Conservation (phyloP, 2,113 vertebrate species). For the Clarias gariepinus region DNA sequence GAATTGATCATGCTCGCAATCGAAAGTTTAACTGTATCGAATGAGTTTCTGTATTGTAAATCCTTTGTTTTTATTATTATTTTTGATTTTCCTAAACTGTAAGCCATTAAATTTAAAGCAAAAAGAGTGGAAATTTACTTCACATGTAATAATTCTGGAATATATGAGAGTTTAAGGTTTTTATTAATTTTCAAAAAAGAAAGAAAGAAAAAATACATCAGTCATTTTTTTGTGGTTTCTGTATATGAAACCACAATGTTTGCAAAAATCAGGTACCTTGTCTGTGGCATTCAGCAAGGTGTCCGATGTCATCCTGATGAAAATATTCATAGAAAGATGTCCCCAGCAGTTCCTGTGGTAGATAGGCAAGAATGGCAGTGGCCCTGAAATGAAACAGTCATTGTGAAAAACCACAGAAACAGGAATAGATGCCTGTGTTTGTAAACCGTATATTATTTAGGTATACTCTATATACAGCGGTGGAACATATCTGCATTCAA, state of each 20-base stretch:
- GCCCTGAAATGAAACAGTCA: slow-evolving; percentile 74
- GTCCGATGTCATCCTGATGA: slow-evolving; percentile 95
- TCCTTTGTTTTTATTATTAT: too few species aligned
- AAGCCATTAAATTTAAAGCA: too few species aligned
- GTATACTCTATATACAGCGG: not conserved
- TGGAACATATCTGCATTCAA: not conserved
- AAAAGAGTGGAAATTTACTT: too few species aligned
- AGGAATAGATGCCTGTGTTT: not conserved
- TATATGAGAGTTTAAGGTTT: too few species aligned
- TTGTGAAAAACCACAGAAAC: not conserved
- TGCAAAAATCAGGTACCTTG: slow-evolving; percentile 78
- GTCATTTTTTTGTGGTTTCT: too few species aligned
- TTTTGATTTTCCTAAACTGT: too few species aligned
- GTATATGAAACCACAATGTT: not conserved
- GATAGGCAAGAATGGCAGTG: slow-evolving; percentile 95
- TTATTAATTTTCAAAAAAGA: too few species aligned
- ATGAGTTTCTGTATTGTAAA: too few species aligned
- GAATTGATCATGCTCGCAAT: too few species aligned
- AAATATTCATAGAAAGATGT: slow-evolving; percentile 99
- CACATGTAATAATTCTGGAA: too few species aligned
- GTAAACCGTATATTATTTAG: not conserved
- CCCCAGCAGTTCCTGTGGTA: slow-evolving; percentile 97
- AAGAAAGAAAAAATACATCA: too few species aligned
- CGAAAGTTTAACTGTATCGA: too few species aligned
- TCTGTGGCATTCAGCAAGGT: slow-evolving; percentile 94